Percentiles rank a stretch among this genome's conserved stretches.
Conservation (phyloP, 2,888 invertebrate species). For the Pollenia griseotomentosa region DNA sequence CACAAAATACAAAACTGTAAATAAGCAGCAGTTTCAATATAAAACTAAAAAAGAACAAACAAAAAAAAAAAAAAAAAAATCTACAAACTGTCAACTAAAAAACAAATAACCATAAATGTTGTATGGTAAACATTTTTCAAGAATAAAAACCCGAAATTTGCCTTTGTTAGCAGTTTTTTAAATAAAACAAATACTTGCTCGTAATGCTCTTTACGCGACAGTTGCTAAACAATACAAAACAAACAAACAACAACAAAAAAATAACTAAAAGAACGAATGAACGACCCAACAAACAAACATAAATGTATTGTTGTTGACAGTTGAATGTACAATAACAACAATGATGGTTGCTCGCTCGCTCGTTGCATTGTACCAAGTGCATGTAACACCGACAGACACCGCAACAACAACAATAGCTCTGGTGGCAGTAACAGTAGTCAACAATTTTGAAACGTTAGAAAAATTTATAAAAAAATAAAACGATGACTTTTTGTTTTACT, state of each 20-base stretch:
- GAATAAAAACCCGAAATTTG: slow-evolving; percentile 36
- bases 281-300: slow-evolving; percentile 37
- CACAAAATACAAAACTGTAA: slow-evolving; percentile 14
- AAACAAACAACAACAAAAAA: slow-evolving; percentile 6
- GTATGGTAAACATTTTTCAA: slow-evolving; percentile 43
- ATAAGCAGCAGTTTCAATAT: slow-evolving; percentile 4
- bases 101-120: slow-evolving; percentile 66
- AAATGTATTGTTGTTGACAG: slow-evolving; percentile 73
- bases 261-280: background rate
- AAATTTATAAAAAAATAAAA: slow-evolving; percentile 14
- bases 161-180: slow-evolving; percentile 63
- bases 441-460: slow-evolving; percentile 59
- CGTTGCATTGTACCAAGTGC: slow-evolving; percentile 40
- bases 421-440: slow-evolving; percentile 33
- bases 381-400: slow-evolving; percentile 10
- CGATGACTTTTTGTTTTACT: slow-evolving; percentile 28
- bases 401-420: background rate
- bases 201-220: slow-evolving; percentile 71
- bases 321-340: slow-evolving; percentile 54
- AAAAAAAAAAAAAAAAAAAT: slow-evolving; percentile 6
- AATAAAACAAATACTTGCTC: slow-evolving; percentile 50
- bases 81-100: slow-evolving; percentile 39
- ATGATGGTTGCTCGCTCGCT: slow-evolving; percentile 18
- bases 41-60: background rate
- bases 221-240: slow-evolving; percentile 66